Evolutionary conservation across 2,113 vertebrate genomes (phyloP).

Genomic region (Chascanopsetta lugubris): DNA sequence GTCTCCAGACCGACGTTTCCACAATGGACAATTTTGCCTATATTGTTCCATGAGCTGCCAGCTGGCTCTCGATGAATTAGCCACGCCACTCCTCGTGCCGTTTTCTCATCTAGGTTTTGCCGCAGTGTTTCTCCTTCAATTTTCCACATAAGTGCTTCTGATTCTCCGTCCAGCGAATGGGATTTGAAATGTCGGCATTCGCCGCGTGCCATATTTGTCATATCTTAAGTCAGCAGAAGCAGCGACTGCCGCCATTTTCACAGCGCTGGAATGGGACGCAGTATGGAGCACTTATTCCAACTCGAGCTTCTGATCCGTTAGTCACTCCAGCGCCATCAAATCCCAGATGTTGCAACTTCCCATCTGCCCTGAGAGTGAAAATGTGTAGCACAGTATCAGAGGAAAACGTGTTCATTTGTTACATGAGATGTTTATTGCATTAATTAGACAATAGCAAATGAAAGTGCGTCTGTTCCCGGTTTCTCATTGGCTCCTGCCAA

Average conservation of each 20-base stretch:
- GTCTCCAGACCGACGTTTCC: background rate
- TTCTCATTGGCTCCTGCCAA: constrained; percentile 93
- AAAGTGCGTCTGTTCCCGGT: constrained; percentile 89
- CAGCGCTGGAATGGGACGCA: constrained; percentile 28
- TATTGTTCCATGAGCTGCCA: constrained; percentile 52
- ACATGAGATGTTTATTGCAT: constrained; percentile 92
- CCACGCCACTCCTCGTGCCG: constrained; percentile 57
- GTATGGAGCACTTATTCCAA: constrained; percentile 21
- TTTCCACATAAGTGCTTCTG: constrained; percentile 72
- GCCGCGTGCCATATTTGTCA: constrained; percentile 47
- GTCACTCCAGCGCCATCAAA: constrained; percentile 80
- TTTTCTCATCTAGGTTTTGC: constrained; percentile 69
- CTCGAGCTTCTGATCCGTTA: constrained; percentile 79
- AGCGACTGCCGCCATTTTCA: constrained; percentile 28
- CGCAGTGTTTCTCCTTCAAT: constrained; percentile 71
- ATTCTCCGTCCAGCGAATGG: constrained; percentile 52
- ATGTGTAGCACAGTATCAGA: constrained; percentile 84
- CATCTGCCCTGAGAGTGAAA: constrained; percentile 79
- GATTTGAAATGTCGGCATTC: constrained; percentile 63
- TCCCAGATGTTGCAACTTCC: constrained; percentile 90
- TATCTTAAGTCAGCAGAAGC: constrained; percentile 52
- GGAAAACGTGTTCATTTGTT: constrained; percentile 90
- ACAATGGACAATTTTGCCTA: constrained; percentile 40
- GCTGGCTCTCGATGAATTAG: constrained; percentile 69
- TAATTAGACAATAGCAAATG: constrained; percentile 99